phyloP scores from a whole-genome alignment of 30 jellyfish, hydroid and myxozoan genomes.

The Nemopilema nomurai region DNA sequence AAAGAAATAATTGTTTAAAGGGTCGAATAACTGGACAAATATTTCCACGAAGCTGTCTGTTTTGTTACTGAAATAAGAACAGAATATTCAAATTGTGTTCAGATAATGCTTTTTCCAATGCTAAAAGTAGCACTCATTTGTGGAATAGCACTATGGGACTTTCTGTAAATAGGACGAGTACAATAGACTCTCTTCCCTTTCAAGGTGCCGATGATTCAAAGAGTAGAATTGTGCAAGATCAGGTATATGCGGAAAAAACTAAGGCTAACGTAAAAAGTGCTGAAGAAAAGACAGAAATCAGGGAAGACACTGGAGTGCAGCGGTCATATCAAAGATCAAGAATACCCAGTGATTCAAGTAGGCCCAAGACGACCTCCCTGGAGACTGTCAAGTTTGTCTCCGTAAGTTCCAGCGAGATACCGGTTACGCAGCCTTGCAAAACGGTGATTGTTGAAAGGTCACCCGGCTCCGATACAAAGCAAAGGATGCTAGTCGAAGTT shows the following conservation, averaged over 20 bases:
- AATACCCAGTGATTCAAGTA: background rate
- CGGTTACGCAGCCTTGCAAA: slow-evolving; percentile 59
- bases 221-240: background rate
- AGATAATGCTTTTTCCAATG: too few relatives aligned
- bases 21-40: too few relatives aligned
- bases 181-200: background rate
- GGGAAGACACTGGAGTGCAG: background rate
- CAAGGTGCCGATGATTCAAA: background rate
- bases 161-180: too few relatives aligned
- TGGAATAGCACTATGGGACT: too few relatives aligned
- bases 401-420: slow-evolving; percentile 77
- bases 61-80: too few relatives aligned
- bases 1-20: too few relatives aligned
- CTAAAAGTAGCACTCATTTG: too few relatives aligned
- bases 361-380: slow-evolving; percentile 10
- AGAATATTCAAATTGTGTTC: too few relatives aligned
- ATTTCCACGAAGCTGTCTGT: too few relatives aligned
- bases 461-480: slow-evolving; percentile 4
- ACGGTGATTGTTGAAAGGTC: slow-evolving; percentile 53
- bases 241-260: background rate
- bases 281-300: background rate
- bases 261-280: background rate
- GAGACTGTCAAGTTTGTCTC: slow-evolving; percentile 65
- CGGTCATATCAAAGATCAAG: background rate
- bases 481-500: slow-evolving; percentile 18